Evolutionary conservation across 2,113 vertebrate genomes (phyloP), one percentile per base, ranked within the genome.

Genomic region (Turnix velox): DNA sequence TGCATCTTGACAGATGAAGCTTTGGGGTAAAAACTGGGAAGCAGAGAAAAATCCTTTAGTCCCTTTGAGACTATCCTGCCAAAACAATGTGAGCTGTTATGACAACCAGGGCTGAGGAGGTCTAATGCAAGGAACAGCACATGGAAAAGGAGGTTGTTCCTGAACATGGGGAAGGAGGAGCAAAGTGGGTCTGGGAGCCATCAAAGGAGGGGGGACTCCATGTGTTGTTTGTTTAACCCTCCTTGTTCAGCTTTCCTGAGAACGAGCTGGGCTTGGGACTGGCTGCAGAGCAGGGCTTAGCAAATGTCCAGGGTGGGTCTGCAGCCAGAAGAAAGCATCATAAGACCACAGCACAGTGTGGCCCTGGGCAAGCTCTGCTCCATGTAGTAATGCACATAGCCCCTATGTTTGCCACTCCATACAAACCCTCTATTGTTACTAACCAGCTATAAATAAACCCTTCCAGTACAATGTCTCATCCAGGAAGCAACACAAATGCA

Each of bases 401-500:
- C 84, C 65, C 51, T n/a, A 9, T 54, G 20, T 82, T 78, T 87
- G 57, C 81, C 87, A 75, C 69, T 84, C 45, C 2, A n/a, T 33
- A 95, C 84, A 93, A 87, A 93, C 24, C 61, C 88, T 91, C 92
- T 73, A 67, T 96, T 94, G 95, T 96, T 93, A 58, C 49, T 78
- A 39, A 12, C 52, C 35, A 39, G 77, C 92, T 96, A 96, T 93
- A 93, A 96, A 94, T 96, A 95, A 94, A 73, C 69, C 69, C 4
- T 0, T 77, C 86, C 79, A 81, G 88, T 43, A 93, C 92, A 96
- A 93, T 96, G 84, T 87, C 84, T 95, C 94, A 93, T 95, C 91
- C 95, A 95, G 95, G 96, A 96, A 96, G 86, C 91, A 61, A 93
- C 88, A 92, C 62, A 87, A 93, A 82, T 92, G 74, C 87, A 92